phyloP scores from a whole-genome alignment of 2,113 vertebrate genomes.

The Malurus melanocephalus region DNA sequence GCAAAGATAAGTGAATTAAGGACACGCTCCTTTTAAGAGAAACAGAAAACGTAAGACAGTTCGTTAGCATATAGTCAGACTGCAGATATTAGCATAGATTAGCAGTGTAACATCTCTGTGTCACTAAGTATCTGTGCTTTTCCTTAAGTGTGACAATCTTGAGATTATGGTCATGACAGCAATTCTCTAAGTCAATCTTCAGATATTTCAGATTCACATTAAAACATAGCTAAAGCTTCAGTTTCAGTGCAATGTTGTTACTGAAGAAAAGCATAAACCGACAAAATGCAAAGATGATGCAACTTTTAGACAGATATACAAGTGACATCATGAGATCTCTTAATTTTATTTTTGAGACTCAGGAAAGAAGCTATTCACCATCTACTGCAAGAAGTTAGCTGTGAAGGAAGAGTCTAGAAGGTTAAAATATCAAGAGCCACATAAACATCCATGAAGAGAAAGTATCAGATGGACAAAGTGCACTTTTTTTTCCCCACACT shows the following conservation, averaged over 20 bases:
- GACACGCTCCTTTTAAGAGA: constrained; percentile 59
- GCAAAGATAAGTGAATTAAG: constrained; percentile 58
- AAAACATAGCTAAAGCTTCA: background rate
- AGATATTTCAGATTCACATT: background rate
- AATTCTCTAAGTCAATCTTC: background rate
- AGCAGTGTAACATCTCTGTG: constrained; percentile 32
- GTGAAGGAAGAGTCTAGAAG: constrained; percentile 69
- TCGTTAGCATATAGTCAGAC: constrained; percentile 48
- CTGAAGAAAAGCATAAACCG: constrained; percentile 59
- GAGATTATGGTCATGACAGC: background rate
- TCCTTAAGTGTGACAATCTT: constrained; percentile 1
- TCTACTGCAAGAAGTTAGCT: constrained; percentile 63
- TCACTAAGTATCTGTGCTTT: constrained; percentile 44
- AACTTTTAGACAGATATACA: constrained; percentile 11
- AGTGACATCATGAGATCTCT: background rate
- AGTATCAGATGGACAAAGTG: constrained; percentile 47
- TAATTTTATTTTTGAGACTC: background rate
- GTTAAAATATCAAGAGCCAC: constrained; percentile 72
- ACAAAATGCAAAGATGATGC: constrained; percentile 29
- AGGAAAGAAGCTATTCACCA: constrained; percentile 52
- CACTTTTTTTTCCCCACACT: background rate
- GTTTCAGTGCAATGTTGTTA: constrained; percentile 10
- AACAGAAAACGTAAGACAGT: constrained; percentile 61
- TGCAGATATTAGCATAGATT: constrained; percentile 58
- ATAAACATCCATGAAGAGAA: constrained; percentile 71